Percentiles rank a stretch among this genome's conserved stretches.
Evolutionary conservation across 30 jellyfish, hydroid and myxozoan species (phyloP).

Genomic region (Clytia hemisphaerica): DNA sequence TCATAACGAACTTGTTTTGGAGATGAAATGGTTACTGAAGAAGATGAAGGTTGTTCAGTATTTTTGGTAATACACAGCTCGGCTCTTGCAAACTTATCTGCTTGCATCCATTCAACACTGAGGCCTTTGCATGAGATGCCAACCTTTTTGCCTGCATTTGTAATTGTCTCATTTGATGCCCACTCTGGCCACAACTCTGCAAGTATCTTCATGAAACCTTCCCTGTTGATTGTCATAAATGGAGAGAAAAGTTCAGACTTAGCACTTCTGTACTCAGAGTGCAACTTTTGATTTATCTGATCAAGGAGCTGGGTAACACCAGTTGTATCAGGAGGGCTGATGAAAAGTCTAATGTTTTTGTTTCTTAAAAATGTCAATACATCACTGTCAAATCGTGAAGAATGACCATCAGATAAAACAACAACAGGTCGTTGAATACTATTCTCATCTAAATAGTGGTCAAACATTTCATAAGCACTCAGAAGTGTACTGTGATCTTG

Average conservation of each 20-base stretch:
- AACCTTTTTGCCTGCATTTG: background rate
- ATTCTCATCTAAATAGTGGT: background rate
- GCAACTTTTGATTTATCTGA: conserved; percentile 7
- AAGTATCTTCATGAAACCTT: conserved; percentile 4
- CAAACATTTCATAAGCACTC: background rate
- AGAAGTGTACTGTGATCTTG: conserved; percentile 5
- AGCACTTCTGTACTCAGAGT: conserved; percentile 6
- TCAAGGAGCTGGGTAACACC: conserved; percentile 26
- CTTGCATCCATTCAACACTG: conserved; percentile 6
- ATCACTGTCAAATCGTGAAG: conserved; percentile 4
- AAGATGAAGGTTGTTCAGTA: background rate
- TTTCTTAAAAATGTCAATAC: background rate
- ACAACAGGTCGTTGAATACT: background rate
- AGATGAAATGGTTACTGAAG: background rate
- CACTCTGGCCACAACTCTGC: background rate
- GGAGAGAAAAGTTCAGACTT: background rate
- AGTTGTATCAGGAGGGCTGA: conserved; percentile 12
- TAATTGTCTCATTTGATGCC: background rate
- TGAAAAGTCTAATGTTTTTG: too few relatives aligned
- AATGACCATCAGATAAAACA: background rate
- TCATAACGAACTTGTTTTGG: background rate
- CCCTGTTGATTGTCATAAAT: conserved; percentile 11
- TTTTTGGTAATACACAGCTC: background rate
- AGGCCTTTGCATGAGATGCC: conserved; percentile 2
- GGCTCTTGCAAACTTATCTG: background rate